Percentiles rank a stretch among this genome's conserved stretches.
Conservation (phyloP, 2,888 invertebrate species). For the Ditula angustiorana region DNA sequence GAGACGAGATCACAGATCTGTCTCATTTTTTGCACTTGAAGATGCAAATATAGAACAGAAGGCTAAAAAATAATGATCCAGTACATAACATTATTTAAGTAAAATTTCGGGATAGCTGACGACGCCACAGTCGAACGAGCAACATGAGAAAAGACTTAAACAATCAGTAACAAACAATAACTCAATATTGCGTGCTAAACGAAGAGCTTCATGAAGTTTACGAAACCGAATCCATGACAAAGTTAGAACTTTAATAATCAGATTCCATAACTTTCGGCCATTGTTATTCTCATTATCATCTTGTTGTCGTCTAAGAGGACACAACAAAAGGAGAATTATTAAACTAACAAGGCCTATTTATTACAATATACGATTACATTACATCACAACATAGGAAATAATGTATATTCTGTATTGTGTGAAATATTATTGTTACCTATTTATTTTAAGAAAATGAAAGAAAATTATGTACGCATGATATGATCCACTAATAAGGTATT, state of each 20-base stretch:
- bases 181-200: neutral
- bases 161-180: constrained; percentile 11
- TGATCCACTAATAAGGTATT: neutral
- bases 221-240: constrained; percentile 9
- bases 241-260: constrained; percentile 18
- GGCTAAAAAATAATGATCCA: neutral
- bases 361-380: neutral
- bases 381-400: neutral
- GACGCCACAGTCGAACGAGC: neutral
- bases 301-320: constrained; percentile 6
- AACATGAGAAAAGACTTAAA: neutral
- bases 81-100: neutral
- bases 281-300: constrained; percentile 19
- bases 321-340: constrained; percentile 14
- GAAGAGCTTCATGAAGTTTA: constrained; percentile 10
- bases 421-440: neutral
- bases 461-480: no score
- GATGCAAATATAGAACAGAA: neutral
- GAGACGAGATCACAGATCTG: neutral
- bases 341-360: neutral
- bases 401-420: neutral
- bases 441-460: neutral
- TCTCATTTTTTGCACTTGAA: neutral
- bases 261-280: constrained; percentile 17
- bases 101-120: neutral